phyloP scores from a whole-genome alignment of 2,113 vertebrate species.

The Syngnathoides biaculeatus region DNA sequence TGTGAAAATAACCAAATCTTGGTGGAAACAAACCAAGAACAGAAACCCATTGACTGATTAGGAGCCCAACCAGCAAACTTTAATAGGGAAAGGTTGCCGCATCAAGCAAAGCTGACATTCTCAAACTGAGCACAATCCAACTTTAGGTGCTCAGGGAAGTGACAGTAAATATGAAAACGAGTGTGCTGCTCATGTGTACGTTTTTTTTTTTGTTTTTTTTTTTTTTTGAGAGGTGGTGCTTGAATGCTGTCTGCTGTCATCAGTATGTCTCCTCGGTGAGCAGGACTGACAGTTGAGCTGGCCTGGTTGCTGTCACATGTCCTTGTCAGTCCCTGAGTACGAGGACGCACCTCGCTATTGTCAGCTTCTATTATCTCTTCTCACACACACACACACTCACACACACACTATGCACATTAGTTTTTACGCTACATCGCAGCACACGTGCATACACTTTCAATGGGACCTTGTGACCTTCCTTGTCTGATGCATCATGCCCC shows the following conservation, averaged over 20 bases:
- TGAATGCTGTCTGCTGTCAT: slow-evolving; percentile 62
- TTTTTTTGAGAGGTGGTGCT: slow-evolving; percentile 36
- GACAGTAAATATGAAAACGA: slow-evolving; percentile 17
- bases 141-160: slow-evolving; percentile 8
- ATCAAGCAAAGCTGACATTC: slow-evolving; percentile 5
- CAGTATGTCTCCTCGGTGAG: slow-evolving; percentile 44
- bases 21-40: background rate
- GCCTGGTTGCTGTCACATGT: slow-evolving; percentile 66
- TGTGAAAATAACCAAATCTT: background rate
- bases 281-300: slow-evolving; percentile 56
- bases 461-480: slow-evolving; percentile 60
- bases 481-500: slow-evolving; percentile 43
- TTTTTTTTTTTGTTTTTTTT: too few species aligned
- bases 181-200: slow-evolving; percentile 2
- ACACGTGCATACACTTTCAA: slow-evolving; percentile 33
- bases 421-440: slow-evolving; percentile 10
- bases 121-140: slow-evolving; percentile 18
- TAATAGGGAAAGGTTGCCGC: slow-evolving; percentile 5
- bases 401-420: slow-evolving; percentile 16
- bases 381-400: slow-evolving; percentile 25
- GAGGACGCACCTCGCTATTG: slow-evolving; percentile 61
- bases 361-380: slow-evolving; percentile 63
- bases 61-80: background rate
- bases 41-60: background rate
- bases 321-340: slow-evolving; percentile 63